Conservation (phyloP, 2,888 invertebrate species). For the Odiellus spinosus region DNA sequence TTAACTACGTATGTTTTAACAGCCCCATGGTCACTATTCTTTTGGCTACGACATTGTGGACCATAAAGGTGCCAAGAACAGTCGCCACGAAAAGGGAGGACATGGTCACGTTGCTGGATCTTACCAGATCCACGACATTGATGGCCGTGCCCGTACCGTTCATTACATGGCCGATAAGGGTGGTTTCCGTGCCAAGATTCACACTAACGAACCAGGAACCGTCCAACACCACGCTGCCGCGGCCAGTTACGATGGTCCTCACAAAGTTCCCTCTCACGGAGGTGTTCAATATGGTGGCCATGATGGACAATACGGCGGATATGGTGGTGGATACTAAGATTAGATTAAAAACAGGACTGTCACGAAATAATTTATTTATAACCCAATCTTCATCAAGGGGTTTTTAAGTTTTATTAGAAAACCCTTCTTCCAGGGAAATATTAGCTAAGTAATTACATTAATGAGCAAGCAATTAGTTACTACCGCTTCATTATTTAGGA, state of each 20-base stretch:
- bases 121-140: constrained; percentile 3
- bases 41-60: constrained; percentile 6
- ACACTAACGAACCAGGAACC: constrained; percentile 4
- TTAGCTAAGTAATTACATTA: no score
- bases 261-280: not conserved
- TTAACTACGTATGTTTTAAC: no score
- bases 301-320: not conserved
- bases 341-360: no score
- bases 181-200: constrained; percentile 3
- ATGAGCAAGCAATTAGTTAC: no score
- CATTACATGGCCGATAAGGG: constrained; percentile 4
- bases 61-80: constrained; percentile 4
- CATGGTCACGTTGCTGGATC: constrained; percentile 3
- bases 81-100: constrained; percentile 6
- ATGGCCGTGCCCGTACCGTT: constrained; percentile 3
- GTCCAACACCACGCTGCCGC: not conserved
- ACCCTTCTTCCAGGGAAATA: no score
- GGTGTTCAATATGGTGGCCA: not conserved
- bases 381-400: no score
- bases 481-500: no score
- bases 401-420: no score
- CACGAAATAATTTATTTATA: no score
- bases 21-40: constrained; percentile 5
- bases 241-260: not conserved
- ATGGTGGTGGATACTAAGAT: no score